Base-by-base conservation (phyloP, 2,113 vertebrate genomes). In the Corydoras sp. region DNA sequence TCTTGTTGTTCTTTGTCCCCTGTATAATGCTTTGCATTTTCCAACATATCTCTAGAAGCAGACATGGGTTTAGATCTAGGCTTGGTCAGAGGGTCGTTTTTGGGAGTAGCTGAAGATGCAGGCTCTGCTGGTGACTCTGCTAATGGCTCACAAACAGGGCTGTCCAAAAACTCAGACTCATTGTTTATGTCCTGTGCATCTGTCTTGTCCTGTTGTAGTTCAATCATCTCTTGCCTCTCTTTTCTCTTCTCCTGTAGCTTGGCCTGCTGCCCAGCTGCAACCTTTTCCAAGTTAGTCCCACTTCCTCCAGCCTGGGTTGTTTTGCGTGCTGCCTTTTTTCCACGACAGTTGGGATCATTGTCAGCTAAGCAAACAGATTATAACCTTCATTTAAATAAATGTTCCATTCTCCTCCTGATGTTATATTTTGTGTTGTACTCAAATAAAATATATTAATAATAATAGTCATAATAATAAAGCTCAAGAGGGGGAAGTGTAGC, bases 281-380 rank as follows among this genome's bases (percentile, higher is more conserved):
- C 81, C 75, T 32, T 85, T 32, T 77, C 61, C 55, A 90, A 75
- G 1, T 88, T 84, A 2, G 35, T 61, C 43, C 77, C 76, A 43
- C 85, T 79, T 10, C 88, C 88, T 15, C 85, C 85, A 3, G 85
- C 86, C 59, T 77, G 80, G 55, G 87, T 88, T 54, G 85, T 86
- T 85, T 87, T 90, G 58, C 87, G 84, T 59, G 55, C 77, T 73
- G 84, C 85, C 77, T 87, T 90, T 74, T 86, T 90, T 31, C 82
- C 85, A 0, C 7, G n/a, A 2, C 32, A 15, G 31, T 75, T 82
- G 61, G 81, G 83, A 54, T 89, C 82, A 3, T 60, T 83, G 72
- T 89, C 87, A 77, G 29, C 89, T 90, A 62, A 73, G 31, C 49
- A 75, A 43, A 66, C 35, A 63, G n/a, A 67, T 1, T 24, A 24